Conservation (phyloP, 2,888 invertebrate species). For the Tenthredo distinguenda region DNA sequence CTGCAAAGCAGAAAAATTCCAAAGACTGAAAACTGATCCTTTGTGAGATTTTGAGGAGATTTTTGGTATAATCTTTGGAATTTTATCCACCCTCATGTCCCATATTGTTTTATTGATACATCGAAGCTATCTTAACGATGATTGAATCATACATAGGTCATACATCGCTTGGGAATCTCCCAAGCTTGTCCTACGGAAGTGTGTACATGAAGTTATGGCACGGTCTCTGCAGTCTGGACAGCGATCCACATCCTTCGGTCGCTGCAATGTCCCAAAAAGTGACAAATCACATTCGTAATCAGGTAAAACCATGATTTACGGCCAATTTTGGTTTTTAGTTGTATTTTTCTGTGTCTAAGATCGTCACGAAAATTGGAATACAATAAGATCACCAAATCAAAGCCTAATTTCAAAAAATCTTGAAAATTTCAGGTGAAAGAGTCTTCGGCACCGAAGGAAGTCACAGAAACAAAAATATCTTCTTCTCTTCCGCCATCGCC, state of each 20-base stretch:
- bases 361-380: neutral
- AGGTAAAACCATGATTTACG: conserved; percentile 78
- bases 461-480: conserved; percentile 76
- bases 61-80: neutral
- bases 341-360: too few relatives aligned
- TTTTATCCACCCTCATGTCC: neutral
- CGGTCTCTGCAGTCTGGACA: conserved; percentile 87
- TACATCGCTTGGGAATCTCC: conserved; percentile 78
- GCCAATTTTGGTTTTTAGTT: neutral
- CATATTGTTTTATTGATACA: neutral
- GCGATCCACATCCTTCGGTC: conserved; percentile 94
- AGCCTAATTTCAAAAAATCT: neutral
- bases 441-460: conserved; percentile 76
- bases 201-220: conserved; percentile 95
- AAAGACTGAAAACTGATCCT: neutral
- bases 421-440: conserved; percentile 74
- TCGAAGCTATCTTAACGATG: neutral
- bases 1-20: neutral
- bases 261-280: conserved; percentile 88
- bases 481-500: conserved; percentile 82
- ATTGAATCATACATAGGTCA: conserved; percentile 67
- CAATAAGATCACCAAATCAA: neutral
- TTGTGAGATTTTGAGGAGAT: neutral
- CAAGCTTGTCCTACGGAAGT: conserved; percentile 83
- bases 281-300: conserved; percentile 87